phyloP scores from a whole-genome alignment of 1,140 invertebrate species.

The Pectinophora gossypiella region DNA sequence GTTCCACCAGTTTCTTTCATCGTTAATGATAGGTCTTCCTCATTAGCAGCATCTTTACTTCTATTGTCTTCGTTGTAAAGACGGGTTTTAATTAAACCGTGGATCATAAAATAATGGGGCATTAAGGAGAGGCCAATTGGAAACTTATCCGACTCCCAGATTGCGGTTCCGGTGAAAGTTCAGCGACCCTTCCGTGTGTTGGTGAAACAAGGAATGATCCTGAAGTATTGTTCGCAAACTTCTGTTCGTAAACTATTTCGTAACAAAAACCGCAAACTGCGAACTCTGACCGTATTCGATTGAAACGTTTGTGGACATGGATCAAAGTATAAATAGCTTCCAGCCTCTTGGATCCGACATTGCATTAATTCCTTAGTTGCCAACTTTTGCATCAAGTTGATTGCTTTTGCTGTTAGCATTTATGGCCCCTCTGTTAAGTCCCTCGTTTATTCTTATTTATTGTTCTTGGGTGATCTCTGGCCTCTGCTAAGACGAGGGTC shows the following conservation, averaged over 20 bases:
- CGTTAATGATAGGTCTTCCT: background rate
- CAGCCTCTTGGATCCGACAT: background rate
- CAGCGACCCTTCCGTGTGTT: too few relatives aligned
- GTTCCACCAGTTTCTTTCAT: conserved; percentile 6
- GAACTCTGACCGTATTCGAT: conserved; percentile 40
- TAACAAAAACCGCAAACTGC: conserved; percentile 48
- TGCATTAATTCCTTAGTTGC: background rate
- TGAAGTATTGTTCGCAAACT: conserved; percentile 17
- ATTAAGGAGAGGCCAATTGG: background rate
- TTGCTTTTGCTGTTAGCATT: background rate
- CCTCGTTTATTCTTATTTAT: background rate
- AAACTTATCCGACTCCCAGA: background rate
- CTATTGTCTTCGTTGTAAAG: background rate
- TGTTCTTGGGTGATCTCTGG: background rate
- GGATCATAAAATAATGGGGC: background rate
- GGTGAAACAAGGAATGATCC: conserved; percentile 12
- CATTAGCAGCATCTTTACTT: background rate
- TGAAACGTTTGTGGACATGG: conserved; percentile 26
- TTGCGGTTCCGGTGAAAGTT: background rate
- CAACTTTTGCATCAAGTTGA: background rate
- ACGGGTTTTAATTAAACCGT: background rate
- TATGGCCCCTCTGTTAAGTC: background rate
- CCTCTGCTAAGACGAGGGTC: background rate
- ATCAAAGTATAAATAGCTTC: background rate
- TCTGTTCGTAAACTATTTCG: conserved; percentile 35